Percentiles rank a stretch among this genome's conserved stretches.
These are phyloP conservation scores for Dallia pectoralis DNA, from an alignment of 2,797 vertebrate genomes.

Conservation along the genomic window DNA sequence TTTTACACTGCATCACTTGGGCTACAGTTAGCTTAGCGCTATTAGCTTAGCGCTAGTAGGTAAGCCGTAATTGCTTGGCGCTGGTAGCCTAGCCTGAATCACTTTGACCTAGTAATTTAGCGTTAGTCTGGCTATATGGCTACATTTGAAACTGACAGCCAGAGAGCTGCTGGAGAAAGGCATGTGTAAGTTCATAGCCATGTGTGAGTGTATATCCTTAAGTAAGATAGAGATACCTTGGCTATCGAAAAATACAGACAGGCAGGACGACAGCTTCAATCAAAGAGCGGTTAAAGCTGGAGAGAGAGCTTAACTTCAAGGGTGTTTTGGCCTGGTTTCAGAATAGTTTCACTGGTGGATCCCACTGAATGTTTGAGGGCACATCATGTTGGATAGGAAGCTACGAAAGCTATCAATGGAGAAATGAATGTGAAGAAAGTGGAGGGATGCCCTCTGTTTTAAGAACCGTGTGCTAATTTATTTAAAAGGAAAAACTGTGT, in stretches of 20 bases:
- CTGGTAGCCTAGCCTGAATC: too few species aligned
- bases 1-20: conserved; percentile 10
- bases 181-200: too few species aligned
- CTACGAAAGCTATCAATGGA: too few species aligned
- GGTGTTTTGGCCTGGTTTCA: conserved; percentile 32
- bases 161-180: conserved; percentile 10
- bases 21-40: conserved; percentile 7
- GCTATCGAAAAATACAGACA: conserved; percentile 12
- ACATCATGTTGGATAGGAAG: too few species aligned
- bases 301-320: conserved; percentile 13
- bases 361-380: too few species aligned
- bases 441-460: too few species aligned
- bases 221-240: background rate
- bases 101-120: too few species aligned
- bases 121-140: conserved; percentile 14
- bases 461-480: too few species aligned
- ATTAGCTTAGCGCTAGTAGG: conserved; percentile 3
- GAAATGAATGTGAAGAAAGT: too few species aligned
- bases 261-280: conserved; percentile 16
- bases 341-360: conserved; percentile 9
- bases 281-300: conserved; percentile 17
- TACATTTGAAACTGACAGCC: conserved; percentile 19
- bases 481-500: too few species aligned
- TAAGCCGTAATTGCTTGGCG: too few species aligned
- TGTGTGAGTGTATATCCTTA: background rate